Percentiles rank a stretch among this genome's conserved stretches.
Evolutionary conservation across 2,797 vertebrate species (phyloP).

Genomic region (Molothrus aeneus): DNA sequence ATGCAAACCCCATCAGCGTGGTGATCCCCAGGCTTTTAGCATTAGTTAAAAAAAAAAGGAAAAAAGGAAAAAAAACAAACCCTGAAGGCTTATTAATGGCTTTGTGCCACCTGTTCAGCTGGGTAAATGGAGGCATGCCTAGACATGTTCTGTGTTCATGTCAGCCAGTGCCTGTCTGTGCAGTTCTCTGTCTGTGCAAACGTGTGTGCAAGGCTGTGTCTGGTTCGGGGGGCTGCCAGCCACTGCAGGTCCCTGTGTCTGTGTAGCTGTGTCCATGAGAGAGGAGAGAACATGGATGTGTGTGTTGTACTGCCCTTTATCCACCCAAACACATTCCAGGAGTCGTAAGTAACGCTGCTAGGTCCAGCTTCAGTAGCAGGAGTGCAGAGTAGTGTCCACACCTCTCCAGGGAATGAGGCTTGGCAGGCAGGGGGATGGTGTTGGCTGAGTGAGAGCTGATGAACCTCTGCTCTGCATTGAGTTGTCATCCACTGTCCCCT

Average conservation of each 20-base stretch:
- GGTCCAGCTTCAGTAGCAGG: not conserved
- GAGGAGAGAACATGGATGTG: not conserved
- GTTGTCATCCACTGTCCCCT: not conserved
- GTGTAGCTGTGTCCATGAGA: not conserved
- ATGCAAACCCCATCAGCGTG: not conserved
- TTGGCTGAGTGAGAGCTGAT: not conserved
- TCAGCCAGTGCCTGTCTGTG: not conserved
- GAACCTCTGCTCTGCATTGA: not conserved
- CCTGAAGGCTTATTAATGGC: not conserved
- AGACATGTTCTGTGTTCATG: not conserved
- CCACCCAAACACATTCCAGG: not conserved
- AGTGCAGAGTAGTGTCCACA: accelerated
- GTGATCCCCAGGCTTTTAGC: not conserved
- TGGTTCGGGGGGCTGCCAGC: not conserved
- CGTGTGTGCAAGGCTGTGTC: not conserved
- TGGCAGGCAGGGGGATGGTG: accelerated
- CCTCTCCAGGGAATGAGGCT: not conserved
- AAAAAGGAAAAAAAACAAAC: accelerated
- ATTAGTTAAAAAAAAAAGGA: not conserved
- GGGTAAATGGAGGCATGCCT: not conserved
- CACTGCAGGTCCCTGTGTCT: not conserved
- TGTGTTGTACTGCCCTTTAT: not conserved
- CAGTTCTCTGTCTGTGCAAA: not conserved
- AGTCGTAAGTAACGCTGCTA: accelerated
- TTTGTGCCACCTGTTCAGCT: not conserved